Conservation (phyloP, 1,140 invertebrate genomes). For the Dendroctonus ponderosae region DNA sequence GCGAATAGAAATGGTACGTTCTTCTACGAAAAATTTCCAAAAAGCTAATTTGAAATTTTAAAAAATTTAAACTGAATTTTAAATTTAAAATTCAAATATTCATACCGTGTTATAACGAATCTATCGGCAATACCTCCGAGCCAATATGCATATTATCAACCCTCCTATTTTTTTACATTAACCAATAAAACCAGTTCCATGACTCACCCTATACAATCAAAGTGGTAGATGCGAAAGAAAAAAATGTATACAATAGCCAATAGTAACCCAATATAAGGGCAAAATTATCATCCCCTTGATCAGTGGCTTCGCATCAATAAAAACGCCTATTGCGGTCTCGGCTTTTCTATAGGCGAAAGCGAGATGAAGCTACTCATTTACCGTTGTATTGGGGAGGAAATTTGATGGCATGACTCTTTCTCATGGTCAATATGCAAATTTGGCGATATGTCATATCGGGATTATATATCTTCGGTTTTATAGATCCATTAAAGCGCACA, state of each 20-base stretch:
- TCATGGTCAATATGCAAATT: slow-evolving; percentile 31
- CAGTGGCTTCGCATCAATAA: slow-evolving; percentile 3
- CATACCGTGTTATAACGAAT: no score
- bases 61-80: no score
- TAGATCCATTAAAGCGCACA: slow-evolving; percentile 22
- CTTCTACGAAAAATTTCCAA: no score
- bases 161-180: slow-evolving; percentile 22
- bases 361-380: background rate
- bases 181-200: slow-evolving; percentile 29
- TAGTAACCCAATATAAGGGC: slow-evolving; percentile 25
- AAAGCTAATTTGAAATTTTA: no score
- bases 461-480: slow-evolving; percentile 33
- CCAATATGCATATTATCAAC: background rate
- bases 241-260: slow-evolving; percentile 21
- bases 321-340: background rate
- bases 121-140: no score
- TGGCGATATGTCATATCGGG: slow-evolving; percentile 24
- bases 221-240: slow-evolving; percentile 17
- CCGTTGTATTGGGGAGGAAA: no score
- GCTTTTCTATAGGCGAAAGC: background rate
- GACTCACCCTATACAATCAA: slow-evolving; percentile 25
- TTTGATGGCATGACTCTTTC: slow-evolving; percentile 27
- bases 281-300: slow-evolving; percentile 21
- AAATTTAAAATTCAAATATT: no score
- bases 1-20: no score